Base-by-base conservation (phyloP, 2,113 vertebrate genomes). In the Todiramphus chloris region DNA sequence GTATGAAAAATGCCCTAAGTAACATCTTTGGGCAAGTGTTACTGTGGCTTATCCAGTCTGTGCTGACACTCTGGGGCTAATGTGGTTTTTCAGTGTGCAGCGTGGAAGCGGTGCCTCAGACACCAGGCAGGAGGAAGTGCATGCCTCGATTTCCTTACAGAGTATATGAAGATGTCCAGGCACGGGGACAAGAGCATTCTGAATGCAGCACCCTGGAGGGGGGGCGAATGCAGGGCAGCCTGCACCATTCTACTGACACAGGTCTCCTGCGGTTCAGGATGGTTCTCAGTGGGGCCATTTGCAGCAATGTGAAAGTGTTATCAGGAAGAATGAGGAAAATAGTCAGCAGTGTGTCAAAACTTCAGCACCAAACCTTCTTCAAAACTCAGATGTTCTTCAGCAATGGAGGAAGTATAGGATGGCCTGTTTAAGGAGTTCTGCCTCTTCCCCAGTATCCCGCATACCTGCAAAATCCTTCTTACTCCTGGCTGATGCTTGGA, bases 81-180 rank as follows among this genome's bases (percentile, higher is more conserved):
- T 3, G 10, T 25, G 20, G 13, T 86, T 63, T 89, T 89, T 58
- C 41, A 28, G 24, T 31, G 23, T 41, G 14, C 9, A 63, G 35
- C 30, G 53, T 5, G 5, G 21, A 13, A 44, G 2, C 15, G 27
- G 30, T 62, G 4, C 5, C 28, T 58, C 59, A 13, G 25, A 7
- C 4, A 0, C 24, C 51, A 70, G 62, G 31, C 3, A 13, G 13
- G 2, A 56, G 19, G 13, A 10, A 91, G 6, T 2, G 0, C 4
- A 37, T 9, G 10, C 16, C 16, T 53, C 35, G 13, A 5, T 79
- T 72, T 75, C 33, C 51, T 66, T 94, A n/a, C n/a, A 55, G n/a
- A 78, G 14, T 9, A 67, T 51, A 46, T 2, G 5, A 62, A n/a
- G 43, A 68, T 0, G 0, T 35, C 10, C 24, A 73, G 44, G 9